Base-by-base conservation (phyloP, 2,797 vertebrate species). In the Micropoecilia bifurca region DNA sequence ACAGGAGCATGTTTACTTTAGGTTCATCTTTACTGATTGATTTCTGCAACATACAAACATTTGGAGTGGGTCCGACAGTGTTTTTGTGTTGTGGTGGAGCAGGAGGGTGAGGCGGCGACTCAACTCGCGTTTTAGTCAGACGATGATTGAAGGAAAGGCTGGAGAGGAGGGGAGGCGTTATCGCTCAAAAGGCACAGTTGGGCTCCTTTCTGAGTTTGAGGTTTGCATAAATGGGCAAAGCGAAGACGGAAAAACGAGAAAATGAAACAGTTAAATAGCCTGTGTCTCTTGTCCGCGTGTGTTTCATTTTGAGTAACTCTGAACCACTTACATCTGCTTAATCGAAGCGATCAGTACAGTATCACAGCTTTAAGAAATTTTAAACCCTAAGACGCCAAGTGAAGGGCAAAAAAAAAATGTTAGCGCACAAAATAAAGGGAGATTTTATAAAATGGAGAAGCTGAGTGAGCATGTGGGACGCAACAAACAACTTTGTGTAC, bases 141-240 rank as follows among this genome's bases (percentile, higher is more conserved):
- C 75, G 59, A 83, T 73, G 87, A 93, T 86, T 87, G 80, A 85
- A 84, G 83, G 83, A 82, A 39, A 82, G 57, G 39, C 0, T 50
- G 69, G 22, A 59, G 20, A 33, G n/a, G 59, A 39, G 71, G 79
- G 45, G 20, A 83, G 90, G 86, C 72, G 71, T 83, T 89, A 85
- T 93, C 92, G 94, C 91, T 91, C 89, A 93, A 99, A 41, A 98
- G 97, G 97, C 98, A 98, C 97, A 97, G 96, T 94, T 96, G 95
- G 97, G 93, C 93, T 97, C 95, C 90, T 92, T 85, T 97, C 96
- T 93, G 89, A 93, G 91, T 89, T 92, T 73, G 78, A 95, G 93
- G 96, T 95, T 94, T 59, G 20, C 95, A 93, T 69, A 39, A 69
- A 28, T 33, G 30, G 53, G n/a, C 47, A 41, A 22, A 43, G 55